phyloP scores from a whole-genome alignment of 2,888 invertebrate species.

The Malacosoma neustria region DNA sequence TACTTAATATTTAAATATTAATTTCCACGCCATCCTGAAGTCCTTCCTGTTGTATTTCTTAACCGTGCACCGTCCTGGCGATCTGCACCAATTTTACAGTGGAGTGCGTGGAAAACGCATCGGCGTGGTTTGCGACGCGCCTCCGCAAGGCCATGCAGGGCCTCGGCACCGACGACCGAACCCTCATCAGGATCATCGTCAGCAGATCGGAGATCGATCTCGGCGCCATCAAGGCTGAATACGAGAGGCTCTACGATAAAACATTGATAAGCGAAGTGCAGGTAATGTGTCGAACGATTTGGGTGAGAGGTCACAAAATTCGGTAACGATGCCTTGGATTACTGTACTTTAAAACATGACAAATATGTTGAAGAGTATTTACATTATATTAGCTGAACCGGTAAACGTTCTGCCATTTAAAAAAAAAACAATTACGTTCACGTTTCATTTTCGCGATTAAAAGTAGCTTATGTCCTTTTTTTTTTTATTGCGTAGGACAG shows the following conservation, averaged over 20 bases:
- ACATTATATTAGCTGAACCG: too few relatives aligned
- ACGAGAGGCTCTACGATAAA: constrained; percentile 80
- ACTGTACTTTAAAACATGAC: too few relatives aligned
- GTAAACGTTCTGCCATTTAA: too few relatives aligned
- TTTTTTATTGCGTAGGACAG: too few relatives aligned
- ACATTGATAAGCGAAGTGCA: constrained; percentile 78
- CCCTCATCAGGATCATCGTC: constrained; percentile 81
- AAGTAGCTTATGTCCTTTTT: too few relatives aligned
- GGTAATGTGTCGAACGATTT: not conserved
- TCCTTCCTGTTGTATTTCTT: not conserved
- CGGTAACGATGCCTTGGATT: not conserved
- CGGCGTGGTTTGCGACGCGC: constrained; percentile 81
- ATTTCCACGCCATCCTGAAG: not conserved
- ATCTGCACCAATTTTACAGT: constrained; percentile 55
- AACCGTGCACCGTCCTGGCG: not conserved
- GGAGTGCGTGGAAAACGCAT: constrained; percentile 79
- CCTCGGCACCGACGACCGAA: constrained; percentile 81
- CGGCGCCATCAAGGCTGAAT: constrained; percentile 80
- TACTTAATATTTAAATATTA: too few relatives aligned
- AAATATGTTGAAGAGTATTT: too few relatives aligned
- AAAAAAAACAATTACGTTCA: too few relatives aligned
- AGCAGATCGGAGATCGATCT: constrained; percentile 82
- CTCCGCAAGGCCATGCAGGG: constrained; percentile 80
- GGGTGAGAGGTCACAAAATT: not conserved
- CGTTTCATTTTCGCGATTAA: too few relatives aligned